These are phyloP conservation scores for Neostethus bicornis DNA, from an alignment of 2,797 vertebrate species.

Conservation along the genomic window DNA sequence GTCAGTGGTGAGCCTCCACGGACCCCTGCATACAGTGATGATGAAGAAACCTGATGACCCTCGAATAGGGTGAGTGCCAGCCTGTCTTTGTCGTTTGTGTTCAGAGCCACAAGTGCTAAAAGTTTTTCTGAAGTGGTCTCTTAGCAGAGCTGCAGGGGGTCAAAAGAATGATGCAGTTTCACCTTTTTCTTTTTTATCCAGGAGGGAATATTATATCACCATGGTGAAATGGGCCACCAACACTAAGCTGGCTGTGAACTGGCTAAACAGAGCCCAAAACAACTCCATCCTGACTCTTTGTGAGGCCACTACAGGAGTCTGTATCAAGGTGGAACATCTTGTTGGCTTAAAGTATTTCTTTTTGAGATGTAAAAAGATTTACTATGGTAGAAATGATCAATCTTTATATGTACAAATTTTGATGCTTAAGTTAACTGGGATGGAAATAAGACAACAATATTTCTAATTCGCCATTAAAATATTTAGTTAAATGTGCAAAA, in stretches of 20 bases:
- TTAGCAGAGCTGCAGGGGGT: background rate
- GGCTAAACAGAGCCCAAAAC: slow-evolving; percentile 97
- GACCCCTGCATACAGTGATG: slow-evolving; percentile 91
- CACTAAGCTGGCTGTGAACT: slow-evolving; percentile 97
- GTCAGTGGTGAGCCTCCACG: slow-evolving; percentile 93
- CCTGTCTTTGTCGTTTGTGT: background rate
- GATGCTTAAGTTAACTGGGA: background rate
- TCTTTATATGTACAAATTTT: background rate
- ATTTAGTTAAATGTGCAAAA: too few relatives aligned
- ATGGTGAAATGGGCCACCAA: slow-evolving; percentile 98
- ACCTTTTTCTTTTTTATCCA: slow-evolving; percentile 37
- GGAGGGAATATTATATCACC: slow-evolving; percentile 94
- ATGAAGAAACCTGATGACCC: slow-evolving; percentile 94
- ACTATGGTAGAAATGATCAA: background rate
- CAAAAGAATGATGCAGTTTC: slow-evolving; percentile 20
- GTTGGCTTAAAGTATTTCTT: background rate
- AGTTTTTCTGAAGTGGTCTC: background rate
- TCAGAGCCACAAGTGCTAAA: slow-evolving; percentile 8
- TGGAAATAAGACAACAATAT: too few relatives aligned
- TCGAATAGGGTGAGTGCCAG: slow-evolving; percentile 87
- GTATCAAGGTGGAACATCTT: slow-evolving; percentile 86
- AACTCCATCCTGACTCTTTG: slow-evolving; percentile 96
- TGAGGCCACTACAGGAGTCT: slow-evolving; percentile 94
- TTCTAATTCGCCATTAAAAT: too few relatives aligned
- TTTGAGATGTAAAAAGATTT: background rate